phyloP scores from a whole-genome alignment of 35 echinoderm and acorn worm species.

The Nesometra sesokonis region DNA sequence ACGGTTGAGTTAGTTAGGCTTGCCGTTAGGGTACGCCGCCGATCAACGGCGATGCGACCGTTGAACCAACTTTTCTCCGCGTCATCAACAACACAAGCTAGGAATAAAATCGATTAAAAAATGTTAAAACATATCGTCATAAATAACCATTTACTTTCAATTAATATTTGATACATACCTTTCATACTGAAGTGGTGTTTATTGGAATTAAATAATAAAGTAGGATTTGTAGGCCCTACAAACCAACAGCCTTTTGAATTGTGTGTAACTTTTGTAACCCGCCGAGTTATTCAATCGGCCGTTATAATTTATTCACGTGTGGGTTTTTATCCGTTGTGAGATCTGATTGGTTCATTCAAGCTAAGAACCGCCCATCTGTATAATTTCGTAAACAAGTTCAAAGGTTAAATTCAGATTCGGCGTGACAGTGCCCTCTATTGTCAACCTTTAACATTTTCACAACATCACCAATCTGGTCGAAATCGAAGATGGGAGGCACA shows the following conservation, averaged over 20 bases:
- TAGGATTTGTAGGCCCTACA: neutral
- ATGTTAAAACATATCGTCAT: no score
- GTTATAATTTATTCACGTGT: neutral
- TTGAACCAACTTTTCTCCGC: no score
- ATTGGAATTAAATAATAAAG: neutral
- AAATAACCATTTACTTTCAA: no score
- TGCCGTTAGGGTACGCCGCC: no score
- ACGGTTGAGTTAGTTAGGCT: no score
- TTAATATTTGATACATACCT: neutral
- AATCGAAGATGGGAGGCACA: slow-evolving; percentile 71
- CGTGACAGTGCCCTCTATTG: neutral
- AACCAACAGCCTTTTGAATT: neutral
- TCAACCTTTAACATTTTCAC: neutral
- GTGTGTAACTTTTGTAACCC: neutral
- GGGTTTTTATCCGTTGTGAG: neutral
- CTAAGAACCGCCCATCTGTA: neutral
- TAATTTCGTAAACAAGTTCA: neutral
- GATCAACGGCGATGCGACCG: no score
- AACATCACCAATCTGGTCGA: neutral
- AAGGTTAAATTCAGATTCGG: neutral
- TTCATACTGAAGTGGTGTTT: neutral
- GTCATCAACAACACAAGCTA: no score
- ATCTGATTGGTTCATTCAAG: neutral
- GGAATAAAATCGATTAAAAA: no score
- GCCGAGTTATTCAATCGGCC: neutral